phyloP scores from a whole-genome alignment of 1,140 invertebrate species.

The Drosophila mojavensis region DNA sequence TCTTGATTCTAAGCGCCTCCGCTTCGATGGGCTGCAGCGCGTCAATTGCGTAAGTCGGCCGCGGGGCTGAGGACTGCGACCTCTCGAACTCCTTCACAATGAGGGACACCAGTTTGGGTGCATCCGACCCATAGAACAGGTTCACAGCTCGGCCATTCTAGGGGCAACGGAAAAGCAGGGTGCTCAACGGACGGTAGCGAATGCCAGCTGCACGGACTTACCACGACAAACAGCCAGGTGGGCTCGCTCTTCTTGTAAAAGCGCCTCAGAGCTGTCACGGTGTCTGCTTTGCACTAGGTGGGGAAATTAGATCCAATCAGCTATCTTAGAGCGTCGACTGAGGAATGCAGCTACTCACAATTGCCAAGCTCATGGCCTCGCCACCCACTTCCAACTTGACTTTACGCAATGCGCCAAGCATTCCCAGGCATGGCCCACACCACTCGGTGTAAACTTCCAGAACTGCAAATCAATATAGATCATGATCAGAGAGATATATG shows the following conservation, averaged over 20 bases:
- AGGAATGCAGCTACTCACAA: slow-evolving; percentile 85
- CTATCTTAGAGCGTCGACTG: not conserved
- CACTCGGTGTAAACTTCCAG: slow-evolving; percentile 95
- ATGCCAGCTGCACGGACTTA: slow-evolving; percentile 84
- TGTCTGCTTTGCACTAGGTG: slow-evolving; percentile 88
- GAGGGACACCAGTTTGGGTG: slow-evolving; percentile 89
- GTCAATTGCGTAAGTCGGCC: slow-evolving; percentile 83
- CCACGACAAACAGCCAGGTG: slow-evolving; percentile 94
- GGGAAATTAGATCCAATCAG: not conserved
- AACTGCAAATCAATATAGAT: slow-evolving; percentile 85
- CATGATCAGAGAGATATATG: not conserved
- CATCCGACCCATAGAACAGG: slow-evolving; percentile 93
- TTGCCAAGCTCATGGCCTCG: slow-evolving; percentile 91
- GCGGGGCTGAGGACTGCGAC: slow-evolving; percentile 56
- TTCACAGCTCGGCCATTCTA: slow-evolving; percentile 89
- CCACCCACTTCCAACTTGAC: slow-evolving; percentile 96
- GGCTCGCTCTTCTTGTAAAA: slow-evolving; percentile 95
- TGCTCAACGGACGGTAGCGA: not conserved
- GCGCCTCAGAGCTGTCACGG: slow-evolving; percentile 89
- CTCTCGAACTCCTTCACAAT: slow-evolving; percentile 90
- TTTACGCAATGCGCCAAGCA: slow-evolving; percentile 94
- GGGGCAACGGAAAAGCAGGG: not conserved
- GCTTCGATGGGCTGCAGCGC: slow-evolving; percentile 86
- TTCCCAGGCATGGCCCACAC: slow-evolving; percentile 94
- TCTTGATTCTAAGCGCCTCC: slow-evolving; percentile 72